These are phyloP conservation scores for Prolemur simus DNA, from an alignment of 2,113 vertebrate species.

Conservation along the genomic window DNA sequence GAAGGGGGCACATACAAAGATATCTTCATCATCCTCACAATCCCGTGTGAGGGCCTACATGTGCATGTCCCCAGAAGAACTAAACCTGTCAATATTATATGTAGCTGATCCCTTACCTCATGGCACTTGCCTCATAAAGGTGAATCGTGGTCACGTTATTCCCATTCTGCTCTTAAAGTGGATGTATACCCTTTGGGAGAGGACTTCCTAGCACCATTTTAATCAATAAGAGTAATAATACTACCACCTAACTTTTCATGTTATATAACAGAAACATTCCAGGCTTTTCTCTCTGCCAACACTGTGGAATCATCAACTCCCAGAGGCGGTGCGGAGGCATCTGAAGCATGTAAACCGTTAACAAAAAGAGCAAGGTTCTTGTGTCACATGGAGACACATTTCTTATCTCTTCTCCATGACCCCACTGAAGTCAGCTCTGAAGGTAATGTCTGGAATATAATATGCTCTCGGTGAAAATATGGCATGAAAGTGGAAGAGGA, in stretches of 20 bases:
- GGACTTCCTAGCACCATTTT: not conserved
- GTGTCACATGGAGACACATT: not conserved
- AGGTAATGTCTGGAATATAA: not conserved
- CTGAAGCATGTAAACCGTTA: not conserved
- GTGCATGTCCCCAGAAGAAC: not conserved
- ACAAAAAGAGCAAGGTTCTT: not conserved
- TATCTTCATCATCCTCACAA: not conserved
- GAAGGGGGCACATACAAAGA: fast-evolving
- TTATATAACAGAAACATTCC: not conserved
- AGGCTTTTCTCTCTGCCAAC: not conserved
- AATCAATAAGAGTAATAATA: not conserved
- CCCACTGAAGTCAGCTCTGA: not conserved
- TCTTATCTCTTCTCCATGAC: not conserved
- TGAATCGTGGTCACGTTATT: not conserved
- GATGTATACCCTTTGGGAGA: not conserved
- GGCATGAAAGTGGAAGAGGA: not conserved
- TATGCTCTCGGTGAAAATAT: not conserved
- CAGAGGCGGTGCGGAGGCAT: not conserved
- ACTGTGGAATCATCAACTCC: not conserved
- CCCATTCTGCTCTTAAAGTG: not conserved
- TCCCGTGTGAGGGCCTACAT: not conserved
- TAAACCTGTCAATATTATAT: not conserved
- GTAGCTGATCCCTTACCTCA: not conserved
- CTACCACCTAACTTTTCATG: not conserved
- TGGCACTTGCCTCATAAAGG: not conserved